These are phyloP conservation scores for Candoia aspera DNA, from an alignment of 2,113 vertebrate genomes.

Conservation along the genomic window DNA sequence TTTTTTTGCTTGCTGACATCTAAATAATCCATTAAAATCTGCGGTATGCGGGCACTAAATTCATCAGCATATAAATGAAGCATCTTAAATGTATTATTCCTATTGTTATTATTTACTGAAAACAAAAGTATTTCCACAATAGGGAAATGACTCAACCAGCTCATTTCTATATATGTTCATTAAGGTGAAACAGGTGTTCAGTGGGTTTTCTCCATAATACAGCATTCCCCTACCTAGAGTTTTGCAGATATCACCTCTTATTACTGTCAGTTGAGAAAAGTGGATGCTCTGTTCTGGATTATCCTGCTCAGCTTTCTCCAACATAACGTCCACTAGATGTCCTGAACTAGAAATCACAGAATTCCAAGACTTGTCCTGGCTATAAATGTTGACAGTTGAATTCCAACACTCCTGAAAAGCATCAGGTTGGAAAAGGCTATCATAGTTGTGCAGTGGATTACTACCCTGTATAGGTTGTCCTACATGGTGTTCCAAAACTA, in stretches of 20 bases:
- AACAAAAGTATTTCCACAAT: slow-evolving; percentile 39
- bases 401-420: not conserved
- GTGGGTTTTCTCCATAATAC: not conserved
- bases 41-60: slow-evolving; percentile 53
- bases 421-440: not conserved
- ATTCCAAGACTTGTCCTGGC: not conserved
- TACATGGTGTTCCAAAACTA: not conserved
- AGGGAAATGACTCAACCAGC: not conserved
- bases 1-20: slow-evolving; percentile 49
- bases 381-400: not conserved
- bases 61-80: slow-evolving; percentile 57
- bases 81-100: slow-evolving; percentile 37
- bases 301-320: not conserved
- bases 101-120: slow-evolving; percentile 42
- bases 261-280: not conserved
- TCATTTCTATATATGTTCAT: not conserved
- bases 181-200: not conserved
- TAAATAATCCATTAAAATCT: slow-evolving; percentile 40
- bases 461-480: not conserved
- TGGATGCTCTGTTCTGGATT: not conserved
- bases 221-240: not conserved
- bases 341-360: not conserved
- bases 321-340: not conserved
- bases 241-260: not conserved
- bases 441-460: not conserved